Conservation (phyloP, 2,113 vertebrate species). For the Haemorhous mexicanus region DNA sequence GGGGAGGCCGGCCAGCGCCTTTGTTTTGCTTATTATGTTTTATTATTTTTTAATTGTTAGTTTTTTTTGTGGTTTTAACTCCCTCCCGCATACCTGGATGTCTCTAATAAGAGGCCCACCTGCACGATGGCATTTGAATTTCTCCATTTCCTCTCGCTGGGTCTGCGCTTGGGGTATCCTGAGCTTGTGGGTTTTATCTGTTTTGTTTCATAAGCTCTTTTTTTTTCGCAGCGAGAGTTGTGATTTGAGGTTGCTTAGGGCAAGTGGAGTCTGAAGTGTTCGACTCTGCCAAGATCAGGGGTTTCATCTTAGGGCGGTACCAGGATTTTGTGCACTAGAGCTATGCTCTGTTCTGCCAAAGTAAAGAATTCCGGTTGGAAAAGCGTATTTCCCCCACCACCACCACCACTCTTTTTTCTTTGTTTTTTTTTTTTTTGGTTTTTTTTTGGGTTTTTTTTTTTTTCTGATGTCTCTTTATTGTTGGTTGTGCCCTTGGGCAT, state of each 20-base stretch:
- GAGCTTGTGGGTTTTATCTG: background rate
- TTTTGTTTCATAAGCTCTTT: background rate
- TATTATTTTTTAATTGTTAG: no score
- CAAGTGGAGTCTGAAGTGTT: background rate
- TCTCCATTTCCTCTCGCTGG: background rate
- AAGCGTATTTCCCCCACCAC: rapidly evolving
- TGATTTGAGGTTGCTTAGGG: background rate
- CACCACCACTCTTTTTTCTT: no score
- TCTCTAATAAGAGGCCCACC: background rate
- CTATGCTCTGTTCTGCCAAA: background rate
- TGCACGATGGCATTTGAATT: background rate
- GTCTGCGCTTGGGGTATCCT: background rate
- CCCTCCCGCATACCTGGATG: rapidly evolving
- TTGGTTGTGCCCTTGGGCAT: background rate
- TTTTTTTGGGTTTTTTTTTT: rapidly evolving
- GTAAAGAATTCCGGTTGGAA: rapidly evolving
- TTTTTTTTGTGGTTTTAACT: background rate
- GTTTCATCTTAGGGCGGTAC: background rate
- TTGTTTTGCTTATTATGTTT: background rate
- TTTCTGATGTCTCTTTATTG: background rate
- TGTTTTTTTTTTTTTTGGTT: no score
- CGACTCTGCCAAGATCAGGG: background rate
- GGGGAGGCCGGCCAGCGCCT: background rate
- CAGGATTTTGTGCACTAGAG: background rate
- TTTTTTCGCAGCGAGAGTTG: background rate